Evolutionary conservation across 2,113 vertebrate species (phyloP), one percentile per base, ranked within the genome.

Genomic region (Lophochroa leadbeateri): DNA sequence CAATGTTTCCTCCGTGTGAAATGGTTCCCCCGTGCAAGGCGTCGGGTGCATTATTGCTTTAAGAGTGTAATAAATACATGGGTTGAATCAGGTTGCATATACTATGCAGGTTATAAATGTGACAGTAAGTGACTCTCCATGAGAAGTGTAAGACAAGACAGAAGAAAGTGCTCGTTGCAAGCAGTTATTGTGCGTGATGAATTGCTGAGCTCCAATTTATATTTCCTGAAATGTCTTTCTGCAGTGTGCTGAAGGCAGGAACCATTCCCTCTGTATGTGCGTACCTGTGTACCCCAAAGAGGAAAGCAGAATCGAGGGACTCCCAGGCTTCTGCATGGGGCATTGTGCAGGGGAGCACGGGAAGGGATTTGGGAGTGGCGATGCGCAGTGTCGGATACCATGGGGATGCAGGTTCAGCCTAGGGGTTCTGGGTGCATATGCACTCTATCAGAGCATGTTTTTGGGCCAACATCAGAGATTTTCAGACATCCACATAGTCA

Each of bases 101-200:
- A 6, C 17, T 58, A 2, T 4, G 25, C 15, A 9, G 50, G 46
- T 37, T 37, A 29, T 60, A 65, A 70, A 41, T 11, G 64, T 49
- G 57, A 16, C 63, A 25, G 63, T n/a, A 24, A 27, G 39, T 11
- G 37, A 23, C 63, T 65, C 55, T 41, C 10, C 28, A 2, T 11
- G 64, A 9, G 27, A 23, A 25, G 17, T 8, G 19, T 39, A 15
- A 14, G 47, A 44, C 17, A 18, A 25, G 44, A 14, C 65, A 41
- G 65, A 33, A 31, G 71, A 7, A 41, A 19, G 25, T 6, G 2
- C 17, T 67, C 18, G 0, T 29, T 33, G 3, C 31, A 14, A 49
- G 29, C 0, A 0, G 43, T 24, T 72, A 3, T 8, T 53, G n/a
- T 10, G 14, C n/a, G 0, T 0, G 1, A 1, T 11, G 37, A 50